Base-by-base conservation (phyloP, 2,888 invertebrate genomes). In the Macrophya annulata region DNA sequence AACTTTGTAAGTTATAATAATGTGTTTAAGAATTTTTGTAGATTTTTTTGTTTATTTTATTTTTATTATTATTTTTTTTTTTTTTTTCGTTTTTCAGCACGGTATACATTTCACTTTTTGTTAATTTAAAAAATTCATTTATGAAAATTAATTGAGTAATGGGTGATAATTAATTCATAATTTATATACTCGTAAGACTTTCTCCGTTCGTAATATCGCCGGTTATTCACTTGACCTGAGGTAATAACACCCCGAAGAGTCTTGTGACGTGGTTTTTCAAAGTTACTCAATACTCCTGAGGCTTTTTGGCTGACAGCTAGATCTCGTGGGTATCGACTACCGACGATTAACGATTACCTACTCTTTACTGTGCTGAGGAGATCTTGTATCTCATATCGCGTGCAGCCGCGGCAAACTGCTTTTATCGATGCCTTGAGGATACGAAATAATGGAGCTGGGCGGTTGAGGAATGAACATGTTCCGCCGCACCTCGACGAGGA, bases 1-100 rank as follows among this genome's bases (percentile, higher is more conserved):
- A 88, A 95, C 96, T 89, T 95, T 96, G 97, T 98, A 94, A 97
- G 97, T 97, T 45, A 55, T 31, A 55, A n/a, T 55, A n/a, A 55
- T n/a, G n/a, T 55, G n/a, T 55, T 55, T 62, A 71, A 40, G n/a
- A 71, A 40, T 55, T 55, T 55, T 0, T 55, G 0, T 62, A 25
- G 21, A 62, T 25, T 25, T 21, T 12, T 6, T 4, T n/a, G n/a
- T n/a, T n/a, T n/a, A n/a, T n/a, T n/a, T n/a, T n/a, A n/a, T n/a
- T n/a, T n/a, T n/a, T n/a, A n/a, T n/a, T n/a, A n/a, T n/a, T n/a
- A n/a, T n/a, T n/a, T n/a, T n/a, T n/a, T n/a, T n/a, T n/a, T n/a
- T n/a, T n/a, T n/a, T n/a, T n/a, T n/a, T n/a, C n/a, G n/a, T 10
- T 4, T 48, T 10, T 10, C 48, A 3, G 62, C 12, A 25, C 21